Base-by-base conservation (phyloP, 2,797 vertebrate species). In the Scolopax bukidnonensis region DNA sequence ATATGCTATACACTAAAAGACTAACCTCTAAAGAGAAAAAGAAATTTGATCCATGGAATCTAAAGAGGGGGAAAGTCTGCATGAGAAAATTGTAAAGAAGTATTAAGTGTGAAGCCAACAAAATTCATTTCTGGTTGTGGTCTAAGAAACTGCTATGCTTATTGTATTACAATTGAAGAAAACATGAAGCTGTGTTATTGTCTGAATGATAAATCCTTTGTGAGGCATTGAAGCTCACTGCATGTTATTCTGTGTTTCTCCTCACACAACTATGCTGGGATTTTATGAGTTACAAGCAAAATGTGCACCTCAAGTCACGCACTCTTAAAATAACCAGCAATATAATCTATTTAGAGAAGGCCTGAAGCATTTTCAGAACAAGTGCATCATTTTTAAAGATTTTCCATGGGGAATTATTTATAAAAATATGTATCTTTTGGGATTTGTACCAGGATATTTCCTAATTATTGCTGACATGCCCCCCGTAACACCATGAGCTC, bases 381-480 rank as follows among this genome's bases (percentile, higher is more conserved):
- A 91, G 79, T 93, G 74, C 56, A 91, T 96, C 33, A 97, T 96
- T 97, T 97, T 69, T 0, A 70, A 89, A 78, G 45, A 68, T 96
- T 96, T 95, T 97, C 96, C 87, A 81, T 60, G 65, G 93, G 87
- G 95, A 97, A 93, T 96, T 95, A 94, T 80, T 95, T 96, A 86
- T 87, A 95, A 97, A 98, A 96, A 93, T 83, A 94, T 61, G 67
- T 96, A 91, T 96, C 82, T 95, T 93, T 95, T 80, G 89, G 96
- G 94, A 96, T 88, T 90, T 91, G 89, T 95, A 89, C 78, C 48
- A 95, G 94, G 94, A 96, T 96, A 95, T 93, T 64, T 96, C 89
- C 96, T 98, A 97, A 97, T 98, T 97, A 97, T 95, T 96, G 83
- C 90, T 97, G 96, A 92, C 96, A 97, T 96, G 96, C 96, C 91